phyloP scores from a whole-genome alignment of 2,797 vertebrate genomes.

The Enteromius paludinosus region DNA sequence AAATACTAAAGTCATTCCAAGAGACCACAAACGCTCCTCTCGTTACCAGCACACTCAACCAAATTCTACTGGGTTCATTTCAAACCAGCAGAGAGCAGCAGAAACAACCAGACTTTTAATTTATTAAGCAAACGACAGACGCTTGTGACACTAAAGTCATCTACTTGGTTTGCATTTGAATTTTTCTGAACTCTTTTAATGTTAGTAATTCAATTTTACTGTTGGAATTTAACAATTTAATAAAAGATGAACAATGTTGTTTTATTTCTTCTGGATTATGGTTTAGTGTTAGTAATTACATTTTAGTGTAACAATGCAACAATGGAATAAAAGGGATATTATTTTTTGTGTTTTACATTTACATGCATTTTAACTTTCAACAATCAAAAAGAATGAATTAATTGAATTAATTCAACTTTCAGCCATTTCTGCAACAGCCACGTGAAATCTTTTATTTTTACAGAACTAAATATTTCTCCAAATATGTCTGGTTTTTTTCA shows the following conservation, averaged over 20 bases:
- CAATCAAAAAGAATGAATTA: not conserved
- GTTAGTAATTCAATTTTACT: not conserved
- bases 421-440: not conserved
- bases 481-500: not conserved
- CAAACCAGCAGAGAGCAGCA: slow-evolving; percentile 36
- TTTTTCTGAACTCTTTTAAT: not conserved
- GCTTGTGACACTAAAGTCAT: not conserved
- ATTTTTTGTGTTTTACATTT: no score
- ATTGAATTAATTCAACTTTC: not conserved
- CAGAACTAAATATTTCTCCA: not conserved
- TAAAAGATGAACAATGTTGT: not conserved
- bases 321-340: no score
- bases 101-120: not conserved
- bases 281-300: not conserved
- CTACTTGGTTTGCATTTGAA: not conserved
- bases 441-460: not conserved
- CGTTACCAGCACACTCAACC: not conserved
- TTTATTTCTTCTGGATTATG: not conserved
- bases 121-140: not conserved
- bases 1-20: not conserved
- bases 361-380: no score
- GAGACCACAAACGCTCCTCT: not conserved
- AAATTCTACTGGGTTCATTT: not conserved
- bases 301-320: not conserved
- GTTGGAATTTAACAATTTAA: not conserved